Base-by-base conservation (phyloP, 2,888 invertebrate genomes). In the Clusia tigrina region DNA sequence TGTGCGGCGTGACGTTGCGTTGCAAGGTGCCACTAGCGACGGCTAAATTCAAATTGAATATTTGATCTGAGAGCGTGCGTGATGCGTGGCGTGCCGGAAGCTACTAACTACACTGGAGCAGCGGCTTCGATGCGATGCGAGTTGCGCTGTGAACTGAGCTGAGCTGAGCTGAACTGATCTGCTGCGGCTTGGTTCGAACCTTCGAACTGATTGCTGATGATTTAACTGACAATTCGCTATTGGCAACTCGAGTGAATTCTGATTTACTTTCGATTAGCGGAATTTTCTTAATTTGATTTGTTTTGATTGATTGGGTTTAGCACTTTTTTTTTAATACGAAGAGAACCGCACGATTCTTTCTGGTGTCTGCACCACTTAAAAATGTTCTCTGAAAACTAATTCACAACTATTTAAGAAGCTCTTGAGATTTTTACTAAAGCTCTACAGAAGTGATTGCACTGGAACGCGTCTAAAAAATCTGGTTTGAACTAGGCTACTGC, bases 381-480 rank as follows among this genome's bases (percentile, higher is more conserved):
- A 48, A 22, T 20, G 5, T 58, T 64, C 68, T 68, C 71, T 63
- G 62, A 65, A 66, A 68, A 67, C 60, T 62, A 65, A 67, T 74
- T 80, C 81, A 80, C 79, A 80, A 80, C 79, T 76, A 70, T 66
- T 71, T 71, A 67, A 76, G 78, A 80, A 80, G 81, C 81, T 80
- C 80, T 78, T 78, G 60, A 66, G 72, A 71, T 71, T 69, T 26
- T 66, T 73, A 73, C 76, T 79, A 78, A 80, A 80, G 81, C 79
- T 80, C 78, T 78, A 75, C 70, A 72, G 69, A 68, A 64, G 70
- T 71, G 71, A 71, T 79, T 79, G 78, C 78, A 79, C 78, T 78
- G 72, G 72, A 73, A 80, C 79, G 78, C 77, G 74, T 77, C 78
- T 65, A 59, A 48, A n/a, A n/a, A 48, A 48, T 48, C 15, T 48